These are phyloP conservation scores for Mystacornis crossleyi DNA, from an alignment of 2,113 vertebrate species.

Conservation along the genomic window DNA sequence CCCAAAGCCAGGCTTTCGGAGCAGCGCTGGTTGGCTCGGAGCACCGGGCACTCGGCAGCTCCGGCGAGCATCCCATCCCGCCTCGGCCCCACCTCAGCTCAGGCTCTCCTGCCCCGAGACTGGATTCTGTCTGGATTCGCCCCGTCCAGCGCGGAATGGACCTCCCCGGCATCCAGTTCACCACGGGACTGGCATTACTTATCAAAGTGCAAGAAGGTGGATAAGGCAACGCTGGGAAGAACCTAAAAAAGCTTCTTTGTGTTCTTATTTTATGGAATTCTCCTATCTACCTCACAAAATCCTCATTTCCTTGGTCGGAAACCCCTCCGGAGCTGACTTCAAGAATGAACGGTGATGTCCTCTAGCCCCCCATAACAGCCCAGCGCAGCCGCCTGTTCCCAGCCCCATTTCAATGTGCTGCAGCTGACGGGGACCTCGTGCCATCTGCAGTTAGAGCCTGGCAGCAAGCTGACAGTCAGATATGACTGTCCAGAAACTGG, in stretches of 20 bases:
- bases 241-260: background rate
- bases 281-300: background rate
- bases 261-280: slow-evolving; percentile 67
- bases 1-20: background rate
- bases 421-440: slow-evolving; percentile 36
- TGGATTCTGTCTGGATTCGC: slow-evolving; percentile 33
- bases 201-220: slow-evolving; percentile 91
- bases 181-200: slow-evolving; percentile 72
- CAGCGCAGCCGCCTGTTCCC: background rate
- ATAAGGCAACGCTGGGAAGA: slow-evolving; percentile 67
- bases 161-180: slow-evolving; percentile 69
- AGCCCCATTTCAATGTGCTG: slow-evolving; percentile 37
- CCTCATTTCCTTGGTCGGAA: background rate
- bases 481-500: slow-evolving; percentile 93
- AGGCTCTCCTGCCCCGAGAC: background rate
- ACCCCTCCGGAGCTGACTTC: slow-evolving; percentile 37
- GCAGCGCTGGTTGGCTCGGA: background rate
- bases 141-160: slow-evolving; percentile 80
- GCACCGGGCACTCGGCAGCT: fast-evolving
- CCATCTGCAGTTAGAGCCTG: slow-evolving; percentile 20
- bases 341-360: slow-evolving; percentile 97
- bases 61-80: background rate
- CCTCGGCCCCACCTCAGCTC: background rate
- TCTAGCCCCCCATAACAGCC: slow-evolving; percentile 81
- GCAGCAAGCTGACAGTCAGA: slow-evolving; percentile 54